Evolutionary conservation across 2,113 vertebrate species (phyloP), one percentile per base, ranked within the genome.

Genomic region (Mesembrinibis cayennensis): DNA sequence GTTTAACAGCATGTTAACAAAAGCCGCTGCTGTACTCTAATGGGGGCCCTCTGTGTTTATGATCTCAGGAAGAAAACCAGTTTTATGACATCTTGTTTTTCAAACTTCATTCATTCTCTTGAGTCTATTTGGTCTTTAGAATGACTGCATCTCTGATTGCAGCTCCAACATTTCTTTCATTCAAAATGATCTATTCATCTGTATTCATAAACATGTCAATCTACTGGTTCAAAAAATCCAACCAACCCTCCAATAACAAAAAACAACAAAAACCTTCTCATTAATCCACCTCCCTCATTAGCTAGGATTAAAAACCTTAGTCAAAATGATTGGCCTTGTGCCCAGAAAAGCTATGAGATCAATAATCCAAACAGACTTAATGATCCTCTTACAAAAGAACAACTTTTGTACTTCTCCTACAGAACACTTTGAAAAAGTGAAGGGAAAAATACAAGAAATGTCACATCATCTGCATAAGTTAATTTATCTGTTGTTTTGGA

Each of bases 321-420:
- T 94, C 58, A 94, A 96, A 96, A 88, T 93, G 80, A 70, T 88
- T 97, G 96, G 94, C 88, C 84, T 49, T n/a, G 36, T 96, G 96
- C 92, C 96, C 78, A 95, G 97, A 94, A 90, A 94, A 97, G 81
- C 74, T 91, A 80, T 83, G 74, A 96, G 87, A 96, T 97, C 95
- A 92, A 97, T 92, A 95, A 97, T 95, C 95, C 93, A 95, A 96
- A 90, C 58, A 96, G 91, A 89, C 82, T 95, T 96, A 97, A 97
- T 97, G 80, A 95, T 93, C 74, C 72, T 67, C 82, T 93, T 82
- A 94, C 53, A 63, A 93, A 96, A 96, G 87, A 88, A 82, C 73
- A 88, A 95, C 93, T 97, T 97, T 90, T 90, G 82, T 90, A 49
- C 83, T 91, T 94, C 63, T 84, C 38, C 40, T 82, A 45, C 44